phyloP scores from a whole-genome alignment of 2,797 vertebrate genomes.

The Remorina albescens region DNA sequence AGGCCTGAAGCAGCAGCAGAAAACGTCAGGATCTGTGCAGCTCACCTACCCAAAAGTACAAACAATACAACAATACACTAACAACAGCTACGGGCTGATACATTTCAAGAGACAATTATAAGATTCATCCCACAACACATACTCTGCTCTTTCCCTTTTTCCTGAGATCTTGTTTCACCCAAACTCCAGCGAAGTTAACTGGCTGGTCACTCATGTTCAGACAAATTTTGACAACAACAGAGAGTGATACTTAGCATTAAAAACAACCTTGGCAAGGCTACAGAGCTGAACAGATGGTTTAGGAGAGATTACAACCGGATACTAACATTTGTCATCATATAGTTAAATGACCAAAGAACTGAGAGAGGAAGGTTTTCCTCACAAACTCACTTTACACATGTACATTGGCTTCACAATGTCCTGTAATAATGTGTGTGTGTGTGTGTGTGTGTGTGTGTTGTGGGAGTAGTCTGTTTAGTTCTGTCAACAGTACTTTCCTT shows the following conservation, averaged over 20 bases:
- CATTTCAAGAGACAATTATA: background rate
- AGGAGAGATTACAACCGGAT: background rate
- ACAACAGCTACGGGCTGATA: background rate
- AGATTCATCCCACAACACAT: background rate
- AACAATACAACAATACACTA: background rate
- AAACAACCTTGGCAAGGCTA: background rate
- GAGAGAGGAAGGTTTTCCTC: background rate
- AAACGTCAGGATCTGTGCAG: conserved; percentile 10
- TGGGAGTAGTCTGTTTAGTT: background rate
- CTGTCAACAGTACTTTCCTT: too few relatives aligned
- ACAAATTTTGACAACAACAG: background rate
- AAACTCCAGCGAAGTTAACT: background rate
- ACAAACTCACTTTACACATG: too few relatives aligned
- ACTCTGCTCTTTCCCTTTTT: background rate
- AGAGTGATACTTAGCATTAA: background rate
- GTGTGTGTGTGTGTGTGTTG: too few relatives aligned
- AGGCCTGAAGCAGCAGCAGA: conserved; percentile 35
- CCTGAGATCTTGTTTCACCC: background rate
- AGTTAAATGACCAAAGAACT: background rate
- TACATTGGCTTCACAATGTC: background rate
- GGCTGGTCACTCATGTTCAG: background rate
- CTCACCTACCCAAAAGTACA: conserved; percentile 5
- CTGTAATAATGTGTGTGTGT: background rate
- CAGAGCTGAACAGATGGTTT: background rate
- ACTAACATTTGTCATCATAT: background rate